Base-by-base conservation (phyloP, 2,113 vertebrate species). In the Coreoperca whiteheadi region DNA sequence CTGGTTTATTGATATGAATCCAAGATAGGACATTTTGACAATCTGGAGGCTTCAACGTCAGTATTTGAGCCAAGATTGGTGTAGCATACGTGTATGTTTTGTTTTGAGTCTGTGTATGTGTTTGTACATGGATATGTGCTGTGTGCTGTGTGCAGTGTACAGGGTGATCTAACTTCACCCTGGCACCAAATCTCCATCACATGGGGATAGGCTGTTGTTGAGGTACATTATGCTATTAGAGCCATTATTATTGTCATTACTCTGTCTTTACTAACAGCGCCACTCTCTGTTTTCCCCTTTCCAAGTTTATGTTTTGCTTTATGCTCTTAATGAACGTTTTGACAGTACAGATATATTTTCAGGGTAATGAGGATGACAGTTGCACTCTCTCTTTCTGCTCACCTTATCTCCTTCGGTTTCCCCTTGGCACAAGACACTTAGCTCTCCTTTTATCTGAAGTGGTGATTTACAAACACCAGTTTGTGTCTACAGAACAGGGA, bases 401-500 rank as follows among this genome's bases (percentile, higher is more conserved):
- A 87, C 76, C 81, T 90, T 87, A 89, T 89, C 83, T 72, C 65
- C 57, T 75, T 72, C 37, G 41, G 81, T 84, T 91, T 91, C 79
- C 80, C 80, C 72, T 77, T 79, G 85, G 83, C 90, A 81, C 71
- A 53, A 82, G 77, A 86, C 82, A 79, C 86, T 87, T 87, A 81
- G 75, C 66, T 39, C 79, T 81, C 75, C 87, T 94, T 93, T 94
- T 90, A 92, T 93, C 91, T 93, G 76, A 90, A 92, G 93, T 89
- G 89, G 86, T 94, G 89, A 94, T 94, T 92, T 92, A 93, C 91
- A 91, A 94, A 93, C 90, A 94, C 86, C 79, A 88, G 91, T 84
- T 83, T 90, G 82, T 85, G 85, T 93, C 85, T 89, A 77, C 85
- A 91, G 89, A 91, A 87, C 68, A 65, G 77, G 54, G 76, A 80